Percentiles rank a stretch among this genome's conserved stretches.
Conservation (phyloP, 1,140 invertebrate genomes). For the Mercenaria mercenaria region DNA sequence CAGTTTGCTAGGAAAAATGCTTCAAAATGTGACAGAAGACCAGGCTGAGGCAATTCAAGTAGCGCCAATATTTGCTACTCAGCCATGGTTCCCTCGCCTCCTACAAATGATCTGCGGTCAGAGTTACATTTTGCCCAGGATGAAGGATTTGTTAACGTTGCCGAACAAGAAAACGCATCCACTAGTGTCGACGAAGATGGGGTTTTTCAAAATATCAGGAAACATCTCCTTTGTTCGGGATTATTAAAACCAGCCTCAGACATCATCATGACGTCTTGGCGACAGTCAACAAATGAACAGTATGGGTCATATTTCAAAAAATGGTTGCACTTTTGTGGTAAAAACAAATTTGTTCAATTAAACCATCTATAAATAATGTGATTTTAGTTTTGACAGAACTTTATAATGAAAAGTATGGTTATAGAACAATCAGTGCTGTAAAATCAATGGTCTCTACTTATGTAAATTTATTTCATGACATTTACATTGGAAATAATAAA, state of each 20-base stretch:
- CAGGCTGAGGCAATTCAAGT: conserved; percentile 54
- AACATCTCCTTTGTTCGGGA: background rate
- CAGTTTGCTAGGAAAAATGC: too few relatives aligned
- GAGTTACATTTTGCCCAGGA: conserved; percentile 27
- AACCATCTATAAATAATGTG: background rate
- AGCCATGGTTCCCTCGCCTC: too few relatives aligned
- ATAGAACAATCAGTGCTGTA: background rate
- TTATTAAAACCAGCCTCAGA: conserved; percentile 13
- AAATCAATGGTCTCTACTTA: background rate
- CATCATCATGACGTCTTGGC: conserved; percentile 52
- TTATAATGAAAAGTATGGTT: background rate
- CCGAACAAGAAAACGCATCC: background rate
- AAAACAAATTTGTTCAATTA: background rate
- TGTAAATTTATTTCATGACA: background rate
- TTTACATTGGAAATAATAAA: background rate
- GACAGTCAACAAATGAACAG: conserved; percentile 35
- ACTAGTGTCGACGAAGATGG: conserved; percentile 11
- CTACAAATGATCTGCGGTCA: conserved; percentile 31
- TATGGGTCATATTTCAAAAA: conserved; percentile 40
- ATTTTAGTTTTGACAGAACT: conserved; percentile 27
- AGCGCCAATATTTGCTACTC: conserved; percentile 67
- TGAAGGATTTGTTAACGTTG: background rate
- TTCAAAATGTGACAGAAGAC: too few relatives aligned
- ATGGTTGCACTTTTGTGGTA: conserved; percentile 31
- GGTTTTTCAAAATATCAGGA: conserved; percentile 49